Percentiles rank a stretch among this genome's conserved stretches.
Conservation (phyloP, 1,140 invertebrate genomes). For the Zaprionus tsacasi region DNA sequence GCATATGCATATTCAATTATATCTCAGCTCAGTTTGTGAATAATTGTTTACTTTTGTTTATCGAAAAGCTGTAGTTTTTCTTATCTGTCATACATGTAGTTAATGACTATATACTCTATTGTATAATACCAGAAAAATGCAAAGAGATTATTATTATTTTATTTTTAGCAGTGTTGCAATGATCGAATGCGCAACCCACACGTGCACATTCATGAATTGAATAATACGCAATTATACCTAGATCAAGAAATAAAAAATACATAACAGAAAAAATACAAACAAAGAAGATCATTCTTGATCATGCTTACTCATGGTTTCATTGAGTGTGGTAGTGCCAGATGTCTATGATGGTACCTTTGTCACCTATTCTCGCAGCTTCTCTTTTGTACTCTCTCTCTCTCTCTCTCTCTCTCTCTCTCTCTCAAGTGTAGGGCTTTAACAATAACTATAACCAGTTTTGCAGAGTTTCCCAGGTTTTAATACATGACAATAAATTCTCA, state of each 20-base stretch:
- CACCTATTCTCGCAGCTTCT: neutral
- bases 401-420: no score
- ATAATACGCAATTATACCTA: neutral
- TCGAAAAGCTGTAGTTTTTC: neutral
- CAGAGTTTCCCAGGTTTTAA: slow-evolving; percentile 59
- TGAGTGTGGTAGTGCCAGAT: no score
- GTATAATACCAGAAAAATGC: neutral
- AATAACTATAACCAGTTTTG: slow-evolving; percentile 72
- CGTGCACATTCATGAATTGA: neutral
- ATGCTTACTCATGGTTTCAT: no score
- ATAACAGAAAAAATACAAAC: neutral
- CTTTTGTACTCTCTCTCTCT: neutral
- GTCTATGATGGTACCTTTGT: no score
- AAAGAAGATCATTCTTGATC: no score
- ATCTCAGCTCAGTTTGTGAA: neutral
- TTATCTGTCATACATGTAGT: neutral
- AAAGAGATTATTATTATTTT: neutral
- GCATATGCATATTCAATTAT: neutral
- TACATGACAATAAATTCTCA: slow-evolving; percentile 65
- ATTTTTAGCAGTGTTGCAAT: neutral
- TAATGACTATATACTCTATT: neutral
- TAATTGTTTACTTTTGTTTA: neutral
- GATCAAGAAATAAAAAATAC: neutral
- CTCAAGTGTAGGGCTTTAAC: slow-evolving; percentile 26
- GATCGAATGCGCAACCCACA: neutral